phyloP scores from a whole-genome alignment of 2,888 invertebrate genomes.

The Abrostola triplasia region DNA sequence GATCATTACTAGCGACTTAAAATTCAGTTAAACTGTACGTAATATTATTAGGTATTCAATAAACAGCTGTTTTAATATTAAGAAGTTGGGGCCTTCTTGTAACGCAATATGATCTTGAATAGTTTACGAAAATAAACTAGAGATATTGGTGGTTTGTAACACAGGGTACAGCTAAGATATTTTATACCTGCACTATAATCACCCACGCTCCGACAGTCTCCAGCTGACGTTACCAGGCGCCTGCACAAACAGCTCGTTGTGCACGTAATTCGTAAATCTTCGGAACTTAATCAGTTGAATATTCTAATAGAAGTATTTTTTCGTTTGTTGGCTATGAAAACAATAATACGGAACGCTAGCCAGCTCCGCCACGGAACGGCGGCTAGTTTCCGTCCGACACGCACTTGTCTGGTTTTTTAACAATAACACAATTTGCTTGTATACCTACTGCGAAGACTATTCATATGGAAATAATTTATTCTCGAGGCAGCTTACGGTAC shows the following conservation, averaged over 20 bases:
- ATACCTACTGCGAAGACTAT: constrained; percentile 4
- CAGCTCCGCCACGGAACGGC: constrained; percentile 1
- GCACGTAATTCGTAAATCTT: constrained; percentile 4
- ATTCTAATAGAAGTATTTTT: constrained; percentile 1
- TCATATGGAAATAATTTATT: constrained; percentile 3
- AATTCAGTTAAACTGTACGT: neutral
- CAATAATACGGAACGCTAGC: constrained; percentile 4
- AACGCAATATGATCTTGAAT: no score
- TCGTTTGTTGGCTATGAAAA: neutral
- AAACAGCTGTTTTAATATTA: neutral
- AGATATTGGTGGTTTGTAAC: no score
- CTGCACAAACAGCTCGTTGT: neutral
- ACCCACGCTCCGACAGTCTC: neutral
- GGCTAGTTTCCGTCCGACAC: constrained; percentile 4
- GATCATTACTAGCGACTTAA: constrained; percentile 16
- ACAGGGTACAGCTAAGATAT: no score
- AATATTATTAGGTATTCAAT: neutral
- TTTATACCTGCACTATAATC: no score
- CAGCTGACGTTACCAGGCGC: neutral
- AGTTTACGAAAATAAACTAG: no score
- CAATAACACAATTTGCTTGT: constrained; percentile 4
- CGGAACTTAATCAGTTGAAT: constrained; percentile 3
- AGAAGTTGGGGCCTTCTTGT: neutral
- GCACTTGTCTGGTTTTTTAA: constrained; percentile 6
- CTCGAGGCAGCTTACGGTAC: neutral